Evolutionary conservation across 1,140 invertebrate genomes (phyloP).

Genomic region (Brachionus plicatilis): DNA sequence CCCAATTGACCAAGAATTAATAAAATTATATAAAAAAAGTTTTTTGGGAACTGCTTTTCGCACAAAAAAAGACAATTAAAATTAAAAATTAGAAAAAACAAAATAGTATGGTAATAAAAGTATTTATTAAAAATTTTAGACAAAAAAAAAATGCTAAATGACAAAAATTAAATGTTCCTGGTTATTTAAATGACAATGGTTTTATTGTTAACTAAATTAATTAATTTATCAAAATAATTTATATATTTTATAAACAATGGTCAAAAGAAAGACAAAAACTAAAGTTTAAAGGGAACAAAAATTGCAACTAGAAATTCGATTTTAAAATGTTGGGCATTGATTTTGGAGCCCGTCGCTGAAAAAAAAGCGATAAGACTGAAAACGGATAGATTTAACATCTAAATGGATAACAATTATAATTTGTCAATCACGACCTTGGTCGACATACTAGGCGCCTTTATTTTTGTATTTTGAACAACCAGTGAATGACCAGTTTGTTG

Average conservation of each 20-base stretch:
- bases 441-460: background rate
- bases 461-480: constrained; percentile 15
- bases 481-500: constrained; percentile 32
- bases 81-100: background rate
- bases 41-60: too few relatives aligned
- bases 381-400: background rate
- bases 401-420: background rate
- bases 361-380: background rate
- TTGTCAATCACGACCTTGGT: constrained; percentile 29
- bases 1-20: too few relatives aligned
- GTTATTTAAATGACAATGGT: background rate
- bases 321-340: background rate
- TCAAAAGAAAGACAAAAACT: background rate
- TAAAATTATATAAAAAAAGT: too few relatives aligned
- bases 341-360: background rate
- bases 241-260: background rate
- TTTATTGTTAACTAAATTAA: background rate
- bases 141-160: background rate
- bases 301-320: background rate
- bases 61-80: background rate
- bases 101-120: background rate
- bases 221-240: background rate
- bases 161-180: background rate
- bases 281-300: background rate
- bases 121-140: background rate